A percentile compares a stretch with the other conserved stretches of the same genome.
Conservation (phyloP, 2,113 vertebrate genomes). For the Gymnocephalus cernua region DNA sequence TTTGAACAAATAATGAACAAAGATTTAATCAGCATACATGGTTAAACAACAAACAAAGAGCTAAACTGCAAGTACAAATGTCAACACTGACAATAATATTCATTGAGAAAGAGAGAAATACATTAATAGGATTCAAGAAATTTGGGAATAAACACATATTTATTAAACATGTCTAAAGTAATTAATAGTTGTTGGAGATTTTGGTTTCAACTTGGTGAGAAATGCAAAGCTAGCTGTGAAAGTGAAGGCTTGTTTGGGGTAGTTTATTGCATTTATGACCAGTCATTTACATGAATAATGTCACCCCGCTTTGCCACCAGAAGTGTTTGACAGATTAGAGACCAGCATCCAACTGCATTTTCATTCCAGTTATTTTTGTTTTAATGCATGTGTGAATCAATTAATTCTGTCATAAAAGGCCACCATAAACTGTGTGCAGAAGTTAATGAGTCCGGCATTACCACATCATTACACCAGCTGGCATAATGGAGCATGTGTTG, state of each 20-base stretch:
- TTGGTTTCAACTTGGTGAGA: not conserved
- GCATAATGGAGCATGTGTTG: constrained; percentile 96
- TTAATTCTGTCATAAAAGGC: constrained; percentile 97
- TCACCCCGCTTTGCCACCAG: constrained; percentile 68
- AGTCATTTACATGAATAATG: constrained; percentile 63
- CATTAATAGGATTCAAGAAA: not conserved
- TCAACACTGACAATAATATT: not conserved
- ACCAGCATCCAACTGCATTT: constrained; percentile 91
- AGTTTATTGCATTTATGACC: constrained; percentile 58
- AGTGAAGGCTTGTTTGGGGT: constrained; percentile 33
- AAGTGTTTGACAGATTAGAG: constrained; percentile 89
- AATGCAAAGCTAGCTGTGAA: constrained; percentile 36
- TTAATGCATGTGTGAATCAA: constrained; percentile 99
- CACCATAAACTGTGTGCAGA: constrained; percentile 96
- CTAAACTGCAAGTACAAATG: not conserved
- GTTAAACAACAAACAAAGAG: constrained; percentile 30
- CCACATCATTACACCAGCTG: constrained; percentile 99
- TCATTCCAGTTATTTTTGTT: constrained; percentile 96
- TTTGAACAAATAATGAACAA: constrained; percentile 22
- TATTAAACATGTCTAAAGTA: not conserved
- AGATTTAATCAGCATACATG: constrained; percentile 16
- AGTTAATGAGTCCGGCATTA: constrained; percentile 99
- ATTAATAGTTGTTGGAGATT: not conserved
- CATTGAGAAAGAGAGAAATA: not conserved
- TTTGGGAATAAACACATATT: not conserved